A percentile compares a stretch with the other conserved stretches of the same genome.
Evolutionary conservation across 1,140 invertebrate genomes (phyloP).

Genomic region (Cotesia chilonis): DNA sequence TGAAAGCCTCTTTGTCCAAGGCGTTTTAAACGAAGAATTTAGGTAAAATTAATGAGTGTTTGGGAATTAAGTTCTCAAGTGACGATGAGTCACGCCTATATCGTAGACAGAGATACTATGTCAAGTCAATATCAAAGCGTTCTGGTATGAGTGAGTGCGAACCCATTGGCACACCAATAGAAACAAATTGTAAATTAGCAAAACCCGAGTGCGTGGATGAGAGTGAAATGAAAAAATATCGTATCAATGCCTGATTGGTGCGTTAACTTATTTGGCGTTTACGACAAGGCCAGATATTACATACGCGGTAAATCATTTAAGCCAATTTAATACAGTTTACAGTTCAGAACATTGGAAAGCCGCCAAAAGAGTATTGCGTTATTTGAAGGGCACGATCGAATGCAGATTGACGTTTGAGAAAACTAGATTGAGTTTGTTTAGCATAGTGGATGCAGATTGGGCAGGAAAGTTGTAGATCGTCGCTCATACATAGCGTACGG

Average conservation of each 20-base stretch:
- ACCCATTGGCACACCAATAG: slow-evolving; percentile 44
- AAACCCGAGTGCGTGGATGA: slow-evolving; percentile 13
- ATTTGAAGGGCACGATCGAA: slow-evolving; percentile 44
- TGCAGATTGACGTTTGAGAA: too few species aligned
- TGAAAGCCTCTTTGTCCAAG: slow-evolving; percentile 24
- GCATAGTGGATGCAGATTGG: slow-evolving; percentile 34
- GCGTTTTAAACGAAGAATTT: slow-evolving; percentile 38
- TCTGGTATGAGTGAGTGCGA: slow-evolving; percentile 50
- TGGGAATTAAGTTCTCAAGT: slow-evolving; percentile 34
- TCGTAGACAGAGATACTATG: slow-evolving; percentile 32
- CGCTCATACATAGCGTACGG: too few species aligned
- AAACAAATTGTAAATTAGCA: slow-evolving; percentile 36
- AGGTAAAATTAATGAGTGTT: slow-evolving; percentile 23
- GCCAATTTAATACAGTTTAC: slow-evolving; percentile 45
- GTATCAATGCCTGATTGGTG: slow-evolving; percentile 52
- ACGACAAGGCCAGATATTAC: slow-evolving; percentile 57
- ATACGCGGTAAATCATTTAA: slow-evolving; percentile 51
- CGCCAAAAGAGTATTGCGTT: slow-evolving; percentile 46
- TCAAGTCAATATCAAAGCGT: slow-evolving; percentile 38
- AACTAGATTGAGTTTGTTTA: too few species aligned
- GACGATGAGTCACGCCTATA: slow-evolving; percentile 12
- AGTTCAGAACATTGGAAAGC: slow-evolving; percentile 44
- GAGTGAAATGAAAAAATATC: slow-evolving; percentile 23
- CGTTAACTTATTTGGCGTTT: slow-evolving; percentile 52
- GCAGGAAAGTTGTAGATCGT: too few species aligned